Conservation (phyloP, 2,888 invertebrate genomes). For the Callinectes sapidus region DNA sequence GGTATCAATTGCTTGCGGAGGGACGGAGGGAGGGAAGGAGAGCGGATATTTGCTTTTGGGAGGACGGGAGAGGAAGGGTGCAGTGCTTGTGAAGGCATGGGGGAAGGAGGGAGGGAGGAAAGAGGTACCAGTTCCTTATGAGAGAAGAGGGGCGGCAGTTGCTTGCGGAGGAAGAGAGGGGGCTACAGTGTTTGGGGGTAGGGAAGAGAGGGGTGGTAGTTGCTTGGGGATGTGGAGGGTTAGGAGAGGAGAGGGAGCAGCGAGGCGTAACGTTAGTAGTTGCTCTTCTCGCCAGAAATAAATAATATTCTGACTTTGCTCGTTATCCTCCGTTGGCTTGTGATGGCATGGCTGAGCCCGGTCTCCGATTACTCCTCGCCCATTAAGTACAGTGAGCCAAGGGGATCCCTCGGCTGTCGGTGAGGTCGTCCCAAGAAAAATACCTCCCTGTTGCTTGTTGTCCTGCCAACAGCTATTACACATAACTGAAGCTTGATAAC, state of each 20-base stretch:
- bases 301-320: conserved; percentile 38
- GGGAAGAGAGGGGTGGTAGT: conserved; percentile 32
- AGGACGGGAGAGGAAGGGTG: conserved; percentile 36
- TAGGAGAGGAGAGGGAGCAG: conserved; percentile 26
- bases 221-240: conserved; percentile 27
- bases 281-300: conserved; percentile 32
- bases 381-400: neutral
- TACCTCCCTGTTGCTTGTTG: neutral
- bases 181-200: conserved; percentile 4
- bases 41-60: conserved; percentile 33
- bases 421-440: neutral
- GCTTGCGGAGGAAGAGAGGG: conserved; percentile 28
- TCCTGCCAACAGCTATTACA: neutral
- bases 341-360: conserved; percentile 19
- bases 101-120: conserved; percentile 31
- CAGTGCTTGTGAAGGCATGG: conserved; percentile 36
- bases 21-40: conserved; percentile 27
- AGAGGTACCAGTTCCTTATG: conserved; percentile 37
- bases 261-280: conserved; percentile 39
- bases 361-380: conserved; percentile 1
- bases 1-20: conserved; percentile 37
- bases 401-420: neutral
- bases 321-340: neutral
- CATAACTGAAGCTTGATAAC: neutral
- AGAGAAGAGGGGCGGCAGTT: conserved; percentile 31